Conservation (phyloP, 2,888 invertebrate species). For the Antheraea assamensis region DNA sequence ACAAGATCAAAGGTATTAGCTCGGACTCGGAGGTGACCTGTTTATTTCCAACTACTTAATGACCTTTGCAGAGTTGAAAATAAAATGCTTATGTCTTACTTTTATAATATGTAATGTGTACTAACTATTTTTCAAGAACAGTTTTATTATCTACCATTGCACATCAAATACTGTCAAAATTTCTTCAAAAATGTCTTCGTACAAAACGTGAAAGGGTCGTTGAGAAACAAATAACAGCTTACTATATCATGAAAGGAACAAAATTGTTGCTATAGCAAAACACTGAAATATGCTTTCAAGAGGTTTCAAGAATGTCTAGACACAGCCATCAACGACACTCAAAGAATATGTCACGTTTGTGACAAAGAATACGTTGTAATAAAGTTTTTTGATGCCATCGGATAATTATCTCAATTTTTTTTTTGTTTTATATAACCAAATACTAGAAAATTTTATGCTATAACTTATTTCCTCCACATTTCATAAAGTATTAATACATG, state of each 20-base stretch:
- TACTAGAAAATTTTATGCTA: background rate
- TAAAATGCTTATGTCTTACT: background rate
- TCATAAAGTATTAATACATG: no score
- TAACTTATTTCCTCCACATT: background rate
- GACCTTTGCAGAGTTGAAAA: background rate
- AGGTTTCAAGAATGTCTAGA: constrained; percentile 44
- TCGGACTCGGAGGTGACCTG: constrained; percentile 5
- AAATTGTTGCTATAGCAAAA: constrained; percentile 38
- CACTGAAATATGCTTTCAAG: constrained; percentile 41
- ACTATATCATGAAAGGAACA: constrained; percentile 8
- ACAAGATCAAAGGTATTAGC: constrained; percentile 16
- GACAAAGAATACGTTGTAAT: constrained; percentile 34
- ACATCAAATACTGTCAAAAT: background rate
- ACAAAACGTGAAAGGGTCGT: background rate
- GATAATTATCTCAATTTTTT: background rate
- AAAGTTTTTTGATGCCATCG: constrained; percentile 16
- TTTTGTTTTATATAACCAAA: background rate
- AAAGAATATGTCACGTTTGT: constrained; percentile 32
- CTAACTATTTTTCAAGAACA: background rate
- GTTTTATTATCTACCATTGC: background rate
- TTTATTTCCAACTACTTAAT: background rate
- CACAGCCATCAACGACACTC: constrained; percentile 36
- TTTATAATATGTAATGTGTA: background rate
- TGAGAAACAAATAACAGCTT: background rate
- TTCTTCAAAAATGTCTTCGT: background rate